Conservation (phyloP, 1,140 invertebrate species). For the Dryas iulia region DNA sequence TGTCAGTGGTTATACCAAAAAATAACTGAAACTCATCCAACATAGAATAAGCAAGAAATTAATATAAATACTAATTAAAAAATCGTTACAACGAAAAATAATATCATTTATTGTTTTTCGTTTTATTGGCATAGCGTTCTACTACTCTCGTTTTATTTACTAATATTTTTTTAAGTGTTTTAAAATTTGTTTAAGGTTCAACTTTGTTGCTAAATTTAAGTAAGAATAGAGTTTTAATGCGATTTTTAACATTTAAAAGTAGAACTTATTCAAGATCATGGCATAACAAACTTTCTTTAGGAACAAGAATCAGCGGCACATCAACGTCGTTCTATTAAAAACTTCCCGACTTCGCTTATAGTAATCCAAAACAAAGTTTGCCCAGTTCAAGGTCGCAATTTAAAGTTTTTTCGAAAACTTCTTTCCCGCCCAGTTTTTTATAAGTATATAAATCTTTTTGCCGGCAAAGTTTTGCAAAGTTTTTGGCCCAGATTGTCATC, state of each 20-base stretch:
- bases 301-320: slow-evolving; percentile 44
- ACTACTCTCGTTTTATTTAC: too few species aligned
- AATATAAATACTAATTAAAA: too few species aligned
- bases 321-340: slow-evolving; percentile 75
- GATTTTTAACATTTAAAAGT: not conserved
- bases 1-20: too few species aligned
- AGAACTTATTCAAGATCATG: slow-evolving; percentile 3
- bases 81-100: too few species aligned
- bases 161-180: too few species aligned
- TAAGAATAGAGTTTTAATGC: not conserved
- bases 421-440: slow-evolving; percentile 76
- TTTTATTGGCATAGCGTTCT: too few species aligned
- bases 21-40: too few species aligned
- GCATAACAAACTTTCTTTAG: slow-evolving; percentile 3
- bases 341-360: slow-evolving; percentile 78
- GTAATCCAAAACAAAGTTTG: slow-evolving; percentile 80
- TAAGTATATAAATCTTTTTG: slow-evolving; percentile 81
- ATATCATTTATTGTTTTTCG: too few species aligned
- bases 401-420: slow-evolving; percentile 81
- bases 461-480: slow-evolving; percentile 74
- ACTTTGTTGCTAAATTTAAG: too few species aligned
- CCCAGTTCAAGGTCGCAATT: slow-evolving; percentile 81
- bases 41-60: too few species aligned
- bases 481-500: slow-evolving; percentile 81
- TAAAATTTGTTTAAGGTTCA: too few species aligned